Evolutionary conservation across 1,140 invertebrate species (phyloP).

Genomic region (Lepidostoma basale): DNA sequence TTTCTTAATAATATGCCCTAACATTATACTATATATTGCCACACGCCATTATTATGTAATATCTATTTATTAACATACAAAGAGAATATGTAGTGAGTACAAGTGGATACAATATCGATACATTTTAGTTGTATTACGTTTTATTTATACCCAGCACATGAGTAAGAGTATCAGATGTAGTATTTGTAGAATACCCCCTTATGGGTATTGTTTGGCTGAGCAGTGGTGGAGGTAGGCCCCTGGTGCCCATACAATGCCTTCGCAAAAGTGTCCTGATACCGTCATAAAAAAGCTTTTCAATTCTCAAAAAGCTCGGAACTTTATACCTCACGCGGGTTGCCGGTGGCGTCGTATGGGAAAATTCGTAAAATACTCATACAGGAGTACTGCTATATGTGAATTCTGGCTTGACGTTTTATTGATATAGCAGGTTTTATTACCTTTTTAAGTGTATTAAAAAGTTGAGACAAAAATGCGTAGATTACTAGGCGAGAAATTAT

Average conservation of each 20-base stretch:
- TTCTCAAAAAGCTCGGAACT: constrained; percentile 46
- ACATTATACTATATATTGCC: no score
- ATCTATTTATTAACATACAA: no score
- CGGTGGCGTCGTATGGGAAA: constrained; percentile 26
- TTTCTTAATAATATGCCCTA: no score
- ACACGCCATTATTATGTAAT: no score
- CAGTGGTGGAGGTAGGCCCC: constrained; percentile 39
- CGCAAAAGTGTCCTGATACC: constrained; percentile 48
- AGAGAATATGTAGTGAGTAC: no score
- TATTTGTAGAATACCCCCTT: constrained; percentile 28
- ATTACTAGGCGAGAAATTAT: no score
- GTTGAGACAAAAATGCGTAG: no score
- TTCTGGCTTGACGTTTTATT: background rate
- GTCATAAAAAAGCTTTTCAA: constrained; percentile 48
- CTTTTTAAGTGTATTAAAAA: no score
- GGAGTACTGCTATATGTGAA: no score
- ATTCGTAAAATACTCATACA: background rate
- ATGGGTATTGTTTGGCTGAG: constrained; percentile 43
- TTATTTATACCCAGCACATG: constrained; percentile 21
- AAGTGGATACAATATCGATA: background rate
- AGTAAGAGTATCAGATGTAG: constrained; percentile 21
- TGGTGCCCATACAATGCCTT: constrained; percentile 46
- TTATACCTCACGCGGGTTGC: constrained; percentile 38
- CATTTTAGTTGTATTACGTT: constrained; percentile 12
- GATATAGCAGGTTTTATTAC: no score